Conservation (phyloP, 2,797 vertebrate species). For the Oreochromis grahami region DNA sequence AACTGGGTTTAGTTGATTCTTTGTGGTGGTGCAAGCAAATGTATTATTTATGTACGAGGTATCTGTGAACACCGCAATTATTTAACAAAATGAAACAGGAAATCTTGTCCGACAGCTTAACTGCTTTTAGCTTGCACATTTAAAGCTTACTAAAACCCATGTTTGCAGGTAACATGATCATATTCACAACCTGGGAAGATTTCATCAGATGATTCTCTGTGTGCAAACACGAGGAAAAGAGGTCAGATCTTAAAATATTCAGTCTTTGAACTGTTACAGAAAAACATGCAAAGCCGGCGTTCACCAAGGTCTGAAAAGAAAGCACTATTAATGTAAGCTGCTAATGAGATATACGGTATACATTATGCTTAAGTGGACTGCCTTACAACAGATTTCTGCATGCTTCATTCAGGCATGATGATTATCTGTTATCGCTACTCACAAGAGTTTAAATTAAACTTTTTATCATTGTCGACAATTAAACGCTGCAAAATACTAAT, state of each 20-base stretch:
- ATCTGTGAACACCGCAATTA: not conserved
- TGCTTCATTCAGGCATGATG: not conserved
- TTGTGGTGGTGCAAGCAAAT: not conserved
- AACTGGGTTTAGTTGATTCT: not conserved
- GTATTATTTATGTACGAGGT: slow-evolving; percentile 2
- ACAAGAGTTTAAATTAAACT: not conserved
- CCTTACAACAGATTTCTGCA: not conserved
- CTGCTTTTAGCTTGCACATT: not conserved
- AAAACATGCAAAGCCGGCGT: not conserved
- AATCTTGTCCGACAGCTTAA: not conserved
- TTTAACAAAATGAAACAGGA: not conserved
- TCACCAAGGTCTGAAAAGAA: not conserved
- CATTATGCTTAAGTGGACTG: not conserved
- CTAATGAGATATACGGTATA: not conserved
- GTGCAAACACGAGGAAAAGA: not conserved
- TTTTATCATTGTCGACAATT: not conserved
- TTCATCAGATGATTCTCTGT: not conserved
- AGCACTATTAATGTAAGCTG: not conserved
- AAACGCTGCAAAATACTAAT: not conserved
- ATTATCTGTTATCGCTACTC: not conserved
- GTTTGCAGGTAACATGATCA: not conserved
- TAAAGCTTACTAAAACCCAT: not conserved
- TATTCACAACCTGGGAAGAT: not conserved
- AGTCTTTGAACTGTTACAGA: not conserved
- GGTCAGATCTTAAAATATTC: not conserved